Base-by-base conservation (phyloP, 2,113 vertebrate species). In the Aix galericulata region DNA sequence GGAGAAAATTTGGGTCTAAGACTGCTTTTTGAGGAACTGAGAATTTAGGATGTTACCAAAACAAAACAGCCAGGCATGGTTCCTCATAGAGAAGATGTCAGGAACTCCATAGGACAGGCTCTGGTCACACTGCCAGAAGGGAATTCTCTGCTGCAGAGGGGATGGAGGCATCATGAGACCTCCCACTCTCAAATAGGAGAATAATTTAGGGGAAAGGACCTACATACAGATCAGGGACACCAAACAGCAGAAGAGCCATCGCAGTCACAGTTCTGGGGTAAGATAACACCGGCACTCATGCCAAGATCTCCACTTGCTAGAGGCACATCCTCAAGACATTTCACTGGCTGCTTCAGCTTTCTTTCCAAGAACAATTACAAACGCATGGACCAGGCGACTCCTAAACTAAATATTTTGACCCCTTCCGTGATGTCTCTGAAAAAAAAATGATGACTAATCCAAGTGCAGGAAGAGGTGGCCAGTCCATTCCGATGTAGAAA, bases 401-500 rank as follows among this genome's bases (percentile, higher is more conserved):
- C 17, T 22, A 29, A 71, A 25, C 11, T 13, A 71, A 63, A 14
- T 27, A 72, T 76, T 94, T 52, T 4, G 3, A 60, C 18, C 20
- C 50, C 15, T 32, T 23, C 21, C 21, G 8, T 32, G 32, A 83
- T 56, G 72, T 86, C 55, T 93, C 48, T 16, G 53, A 72, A 66
- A 62, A 36, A 36, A 62, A 62, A 89, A 3, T 68, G 32, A 81
- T 94, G 86, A 91, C 72, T 87, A 93, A 89, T 8, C 0, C 63
- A 86, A 78, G 82, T 59, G 59, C 56, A 72, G 75, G 68, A 95
- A 92, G 83, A 91, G 91, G 94, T 88, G 42, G 4, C 4, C 48
- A 75, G 42, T 44, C 90, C 76, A 91, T 88, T 71, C 0, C 29
- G 82, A 95, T 91, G 86, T 59, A 81, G 94, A 96, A 87, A 40